Evolutionary conservation across 2,113 vertebrate genomes (phyloP).

Genomic region (Cryptomyrus ogoouensis): DNA sequence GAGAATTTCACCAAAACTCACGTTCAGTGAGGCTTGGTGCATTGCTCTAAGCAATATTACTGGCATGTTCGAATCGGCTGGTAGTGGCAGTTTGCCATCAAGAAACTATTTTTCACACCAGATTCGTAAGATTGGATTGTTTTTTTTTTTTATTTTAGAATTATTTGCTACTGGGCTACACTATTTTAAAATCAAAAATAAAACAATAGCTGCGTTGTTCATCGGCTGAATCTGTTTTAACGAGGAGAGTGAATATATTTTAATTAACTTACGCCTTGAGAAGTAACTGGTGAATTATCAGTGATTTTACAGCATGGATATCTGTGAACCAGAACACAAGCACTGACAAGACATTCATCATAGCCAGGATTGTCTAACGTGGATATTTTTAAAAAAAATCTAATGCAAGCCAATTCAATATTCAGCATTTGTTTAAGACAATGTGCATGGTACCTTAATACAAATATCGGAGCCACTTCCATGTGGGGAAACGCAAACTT

Average conservation of each 20-base stretch:
- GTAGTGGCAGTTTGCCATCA: not conserved
- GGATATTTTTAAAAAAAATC: not conserved
- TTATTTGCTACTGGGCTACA: not conserved
- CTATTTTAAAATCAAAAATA: not conserved
- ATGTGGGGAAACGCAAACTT: not conserved
- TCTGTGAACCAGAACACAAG: not conserved
- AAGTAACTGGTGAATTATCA: not conserved
- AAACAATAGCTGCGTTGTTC: not conserved
- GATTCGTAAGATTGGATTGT: not conserved
- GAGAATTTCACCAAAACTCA: not conserved
- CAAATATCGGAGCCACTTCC: not conserved
- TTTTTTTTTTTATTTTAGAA: not conserved
- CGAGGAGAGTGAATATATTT: not conserved
- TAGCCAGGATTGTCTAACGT: not conserved
- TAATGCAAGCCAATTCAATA: not conserved
- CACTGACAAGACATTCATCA: not conserved
- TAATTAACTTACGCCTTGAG: not conserved
- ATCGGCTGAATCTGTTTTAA: not conserved
- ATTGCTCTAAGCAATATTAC: not conserved
- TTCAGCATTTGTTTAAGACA: not conserved
- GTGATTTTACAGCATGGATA: not conserved
- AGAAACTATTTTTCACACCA: not conserved
- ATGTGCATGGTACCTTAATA: not conserved
- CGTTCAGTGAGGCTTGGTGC: not conserved
- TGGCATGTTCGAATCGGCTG: not conserved